Base-by-base conservation (phyloP, 1,140 invertebrate genomes). In the Bombus haemorrhoidalis region DNA sequence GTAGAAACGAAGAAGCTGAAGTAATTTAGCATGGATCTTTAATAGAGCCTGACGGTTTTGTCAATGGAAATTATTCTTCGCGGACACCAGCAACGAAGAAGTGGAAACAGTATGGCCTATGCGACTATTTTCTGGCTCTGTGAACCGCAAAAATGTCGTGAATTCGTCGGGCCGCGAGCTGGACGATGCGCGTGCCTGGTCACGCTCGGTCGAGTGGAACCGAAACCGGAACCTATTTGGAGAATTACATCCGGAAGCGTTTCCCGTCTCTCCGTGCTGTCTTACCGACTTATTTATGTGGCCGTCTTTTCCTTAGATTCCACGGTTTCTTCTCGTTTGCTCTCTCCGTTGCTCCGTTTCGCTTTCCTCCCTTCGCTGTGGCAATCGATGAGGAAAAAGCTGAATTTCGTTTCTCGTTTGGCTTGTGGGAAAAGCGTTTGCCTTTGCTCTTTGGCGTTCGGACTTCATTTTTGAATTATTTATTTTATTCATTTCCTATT, bases 211-310 rank as follows among this genome's bases (percentile, higher is more conserved):
- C n/a, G 62, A 73, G 81, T 75, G 74, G 68, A 84, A 78, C 69
- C 88, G 77, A 88, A 88, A 90, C 74, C 86, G 88, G 86, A 88
- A 90, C 83, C 76, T 88, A 90, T 90, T 90, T 85, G 71, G 72
- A 87, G 85, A 90, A 90, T 90, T 90, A 90, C 88, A 88, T 90
- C 88, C 84, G 88, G 68, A 59, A 73, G 68, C 75, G 22, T 73
- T 73, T 79, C 77, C n/a, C 41, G 68, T 72, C 47, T 37, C 25
- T 28, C 9, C 83, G 34, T 34, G 59, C 77, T 72, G 83, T 59
- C 79, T 32, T 32, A 5, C 12, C 59, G 74, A 39, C 77, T 73
- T 85, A 79, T 85, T 80, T 85, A 85, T 80, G 76, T 80, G 22
- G 41, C 22, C 18, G 41, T 28, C 15, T 32, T 3, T 62, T 41